Percentiles rank a stretch among this genome's conserved stretches.
Evolutionary conservation across 2,113 vertebrate species (phyloP).

Genomic region (Ceuthmochares aereus): DNA sequence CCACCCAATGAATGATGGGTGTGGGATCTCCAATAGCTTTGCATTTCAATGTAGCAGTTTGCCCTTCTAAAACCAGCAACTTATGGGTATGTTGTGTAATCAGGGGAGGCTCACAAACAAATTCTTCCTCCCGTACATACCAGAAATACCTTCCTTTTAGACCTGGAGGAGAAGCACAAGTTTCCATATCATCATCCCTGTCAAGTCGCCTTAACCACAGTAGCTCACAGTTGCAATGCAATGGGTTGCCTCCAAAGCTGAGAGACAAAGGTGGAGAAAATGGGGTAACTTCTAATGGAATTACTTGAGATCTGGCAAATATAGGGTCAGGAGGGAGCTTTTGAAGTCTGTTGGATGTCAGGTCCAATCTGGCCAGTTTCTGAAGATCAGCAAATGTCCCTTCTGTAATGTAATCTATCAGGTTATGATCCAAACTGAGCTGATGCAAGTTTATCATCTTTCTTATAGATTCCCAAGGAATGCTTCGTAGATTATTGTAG

Average conservation of each 20-base stretch:
- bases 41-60: slow-evolving; percentile 92
- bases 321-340: slow-evolving; percentile 95
- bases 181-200: slow-evolving; percentile 95
- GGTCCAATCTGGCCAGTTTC: slow-evolving; percentile 91
- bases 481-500: slow-evolving; percentile 91
- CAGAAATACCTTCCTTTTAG: slow-evolving; percentile 97
- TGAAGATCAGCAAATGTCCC: slow-evolving; percentile 93
- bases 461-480: slow-evolving; percentile 93
- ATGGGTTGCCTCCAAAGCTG: slow-evolving; percentile 93
- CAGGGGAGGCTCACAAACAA: slow-evolving; percentile 93
- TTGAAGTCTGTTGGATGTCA: slow-evolving; percentile 95
- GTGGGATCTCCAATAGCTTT: slow-evolving; percentile 95
- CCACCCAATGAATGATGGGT: slow-evolving; percentile 95
- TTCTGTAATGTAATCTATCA: slow-evolving; percentile 90
- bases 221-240: slow-evolving; percentile 97
- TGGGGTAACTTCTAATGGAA: slow-evolving; percentile 80
- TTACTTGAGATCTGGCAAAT: slow-evolving; percentile 91
- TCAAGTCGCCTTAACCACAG: slow-evolving; percentile 92
- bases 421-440: slow-evolving; percentile 96
- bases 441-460: slow-evolving; percentile 97
- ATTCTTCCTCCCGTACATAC: slow-evolving; percentile 93
- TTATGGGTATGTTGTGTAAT: slow-evolving; percentile 97
- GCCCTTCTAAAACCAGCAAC: slow-evolving; percentile 94
- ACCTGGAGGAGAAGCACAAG: slow-evolving; percentile 90
- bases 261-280: slow-evolving; percentile 88